A percentile compares a stretch with the other conserved stretches of the same genome.
These are phyloP conservation scores for Acanthococcus lagerstroemiae DNA, from an alignment of 2,888 invertebrate genomes.

Conservation along the genomic window DNA sequence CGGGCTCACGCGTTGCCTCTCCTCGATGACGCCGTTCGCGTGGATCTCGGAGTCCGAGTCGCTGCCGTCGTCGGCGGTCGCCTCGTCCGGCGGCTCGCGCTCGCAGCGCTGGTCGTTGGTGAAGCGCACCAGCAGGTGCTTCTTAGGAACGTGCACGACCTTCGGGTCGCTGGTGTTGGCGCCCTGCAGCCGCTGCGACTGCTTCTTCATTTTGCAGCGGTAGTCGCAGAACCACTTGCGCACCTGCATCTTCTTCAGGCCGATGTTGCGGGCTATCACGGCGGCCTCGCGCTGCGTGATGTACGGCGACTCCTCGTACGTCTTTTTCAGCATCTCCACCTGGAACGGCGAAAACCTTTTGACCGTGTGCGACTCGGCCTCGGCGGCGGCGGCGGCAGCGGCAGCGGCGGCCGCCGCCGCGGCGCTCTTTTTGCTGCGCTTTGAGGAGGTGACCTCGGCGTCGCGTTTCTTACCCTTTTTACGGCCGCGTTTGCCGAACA, in stretches of 20 bases:
- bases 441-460: neutral
- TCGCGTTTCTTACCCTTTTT: neutral
- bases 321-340: constrained; percentile 23
- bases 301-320: constrained; percentile 17
- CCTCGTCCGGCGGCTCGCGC: neutral
- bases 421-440: neutral
- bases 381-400: constrained; percentile 11
- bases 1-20: neutral
- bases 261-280: constrained; percentile 14
- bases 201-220: constrained; percentile 22
- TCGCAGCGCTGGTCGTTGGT: neutral
- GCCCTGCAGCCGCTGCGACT: constrained; percentile 11
- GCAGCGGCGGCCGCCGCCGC: constrained; percentile 19
- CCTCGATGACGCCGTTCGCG: neutral
- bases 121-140: neutral
- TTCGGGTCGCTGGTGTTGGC: neutral
- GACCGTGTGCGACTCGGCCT: neutral
- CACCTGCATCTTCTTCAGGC: constrained; percentile 26
- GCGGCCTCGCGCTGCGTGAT: constrained; percentile 23
- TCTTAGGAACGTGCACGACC: neutral
- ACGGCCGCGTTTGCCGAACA: neutral
- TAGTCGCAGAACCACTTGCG: constrained; percentile 26
- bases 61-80: neutral
- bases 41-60: neutral
- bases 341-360: constrained; percentile 15